These are phyloP conservation scores for Rallus crepitans DNA, from an alignment of 2,797 vertebrate species.

Conservation along the genomic window DNA sequence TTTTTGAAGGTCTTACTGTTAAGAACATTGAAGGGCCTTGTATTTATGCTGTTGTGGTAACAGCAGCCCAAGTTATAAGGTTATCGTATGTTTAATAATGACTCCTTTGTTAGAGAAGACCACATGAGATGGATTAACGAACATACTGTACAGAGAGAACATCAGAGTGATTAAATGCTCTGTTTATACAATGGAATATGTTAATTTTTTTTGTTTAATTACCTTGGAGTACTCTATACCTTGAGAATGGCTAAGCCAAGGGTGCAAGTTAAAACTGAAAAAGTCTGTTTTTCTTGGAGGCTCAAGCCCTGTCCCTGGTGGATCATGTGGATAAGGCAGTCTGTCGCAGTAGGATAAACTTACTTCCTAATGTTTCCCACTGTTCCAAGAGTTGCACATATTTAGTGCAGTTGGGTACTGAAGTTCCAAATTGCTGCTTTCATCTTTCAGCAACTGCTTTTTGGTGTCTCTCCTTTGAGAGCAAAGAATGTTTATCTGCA, in stretches of 20 bases:
- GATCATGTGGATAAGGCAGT: not conserved
- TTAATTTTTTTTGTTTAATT: not conserved
- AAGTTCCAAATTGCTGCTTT: not conserved
- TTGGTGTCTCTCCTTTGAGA: not conserved
- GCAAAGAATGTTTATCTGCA: not conserved
- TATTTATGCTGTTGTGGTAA: not conserved
- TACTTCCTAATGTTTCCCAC: not conserved
- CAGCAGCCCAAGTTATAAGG: not conserved
- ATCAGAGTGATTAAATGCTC: not conserved
- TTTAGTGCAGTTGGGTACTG: not conserved
- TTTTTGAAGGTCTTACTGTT: not conserved
- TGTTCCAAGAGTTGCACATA: not conserved
- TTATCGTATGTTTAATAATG: constrained; percentile 11
- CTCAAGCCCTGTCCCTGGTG: not conserved
- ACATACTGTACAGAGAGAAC: not conserved
- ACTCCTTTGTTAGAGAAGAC: not conserved
- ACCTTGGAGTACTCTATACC: not conserved
- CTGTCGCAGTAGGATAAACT: not conserved
- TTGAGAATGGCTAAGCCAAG: not conserved
- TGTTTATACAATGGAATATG: not conserved
- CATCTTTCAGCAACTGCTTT: not conserved
- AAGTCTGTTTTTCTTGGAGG: not conserved
- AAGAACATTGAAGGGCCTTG: not conserved
- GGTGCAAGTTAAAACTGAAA: not conserved
- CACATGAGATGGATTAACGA: not conserved